Evolutionary conservation across 2,888 invertebrate species (phyloP).

Genomic region (Danaus chrysippus): DNA sequence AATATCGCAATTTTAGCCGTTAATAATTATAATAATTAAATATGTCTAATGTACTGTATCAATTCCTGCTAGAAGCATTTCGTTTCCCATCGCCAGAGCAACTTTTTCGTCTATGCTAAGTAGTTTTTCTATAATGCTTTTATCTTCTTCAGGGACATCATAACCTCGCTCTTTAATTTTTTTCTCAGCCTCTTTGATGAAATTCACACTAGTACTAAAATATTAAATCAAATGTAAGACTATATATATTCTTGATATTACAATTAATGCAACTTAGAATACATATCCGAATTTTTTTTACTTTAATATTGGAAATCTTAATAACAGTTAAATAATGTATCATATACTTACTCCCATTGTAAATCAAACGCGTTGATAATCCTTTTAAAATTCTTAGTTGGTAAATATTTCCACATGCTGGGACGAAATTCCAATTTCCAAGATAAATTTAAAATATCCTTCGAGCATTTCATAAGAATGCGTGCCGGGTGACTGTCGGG

Average conservation of each 20-base stretch:
- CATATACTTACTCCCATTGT: constrained; percentile 63
- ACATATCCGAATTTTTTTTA: too few relatives aligned
- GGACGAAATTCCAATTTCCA: constrained; percentile 55
- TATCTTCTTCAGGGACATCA: constrained; percentile 65
- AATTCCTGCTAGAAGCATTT: constrained; percentile 84
- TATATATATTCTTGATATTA: too few relatives aligned
- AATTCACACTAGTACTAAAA: constrained; percentile 56
- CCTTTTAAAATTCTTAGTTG: constrained; percentile 55
- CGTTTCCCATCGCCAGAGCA: constrained; percentile 83
- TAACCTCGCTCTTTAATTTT: constrained; percentile 47
- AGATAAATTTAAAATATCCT: constrained; percentile 48
- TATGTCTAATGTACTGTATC: constrained; percentile 79
- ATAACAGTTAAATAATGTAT: not conserved
- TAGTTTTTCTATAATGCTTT: constrained; percentile 82
- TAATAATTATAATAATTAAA: not conserved
- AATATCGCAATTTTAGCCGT: too few relatives aligned
- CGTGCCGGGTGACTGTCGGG: constrained; percentile 51
- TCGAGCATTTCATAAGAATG: constrained; percentile 50
- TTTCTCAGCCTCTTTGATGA: constrained; percentile 53
- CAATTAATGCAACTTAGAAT: too few relatives aligned
- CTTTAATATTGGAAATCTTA: not conserved
- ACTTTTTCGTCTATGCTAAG: constrained; percentile 80
- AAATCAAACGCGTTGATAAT: constrained; percentile 52
- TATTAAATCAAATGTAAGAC: constrained; percentile 1
- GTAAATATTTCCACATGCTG: constrained; percentile 50